Evolutionary conservation across 2,797 vertebrate genomes (phyloP), one percentile per base, ranked within the genome.

Genomic region (Vultur gryphus): DNA sequence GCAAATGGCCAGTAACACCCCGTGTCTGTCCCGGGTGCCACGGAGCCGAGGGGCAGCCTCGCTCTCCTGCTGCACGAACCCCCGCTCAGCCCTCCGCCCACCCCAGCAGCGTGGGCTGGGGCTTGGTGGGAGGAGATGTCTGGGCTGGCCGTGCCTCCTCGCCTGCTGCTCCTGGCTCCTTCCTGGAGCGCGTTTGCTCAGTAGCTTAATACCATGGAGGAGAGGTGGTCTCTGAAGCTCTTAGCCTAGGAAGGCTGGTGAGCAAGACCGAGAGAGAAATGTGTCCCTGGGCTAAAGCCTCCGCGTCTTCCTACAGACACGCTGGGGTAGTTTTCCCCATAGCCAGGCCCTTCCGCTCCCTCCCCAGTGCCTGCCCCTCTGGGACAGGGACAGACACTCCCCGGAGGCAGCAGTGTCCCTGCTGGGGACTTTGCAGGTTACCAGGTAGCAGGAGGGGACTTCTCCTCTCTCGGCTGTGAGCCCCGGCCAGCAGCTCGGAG

Each of bases 51-150:
- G 58, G 24, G 25, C 46, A n/a, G 39, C 49, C 26, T 43, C 4
- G 3, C 33, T 25, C 1, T 55, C 19, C 11, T 0, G 5, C 24
- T 49, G n/a, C 52, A 13, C 1, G 0, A 18, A 44, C 44, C 55
- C 25, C 41, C 1, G 0, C 51, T 61, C 51, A 61, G 73, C 69
- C 43, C 28, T 8, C 26, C 0, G 2, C 41, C 67, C 49, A 4
- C 9, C 33, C 48, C 58, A 51, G 82, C 55, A 49, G 72, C 8
- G 3, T 49, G 77, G 64, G 55, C 69, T 89, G 72, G 48, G 51
- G 19, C 9, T 17, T 0, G 0, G 55, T 39, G 16, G 62, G 31
- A 48, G 55, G 39, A 58, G 15, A 31, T 35, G 72, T 13, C 52
- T 51, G 64, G 35, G 12, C 12, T 90, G 81, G n/a, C 48, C 1